Conservation (phyloP, 2,888 invertebrate species). For the Rhagium mordax region DNA sequence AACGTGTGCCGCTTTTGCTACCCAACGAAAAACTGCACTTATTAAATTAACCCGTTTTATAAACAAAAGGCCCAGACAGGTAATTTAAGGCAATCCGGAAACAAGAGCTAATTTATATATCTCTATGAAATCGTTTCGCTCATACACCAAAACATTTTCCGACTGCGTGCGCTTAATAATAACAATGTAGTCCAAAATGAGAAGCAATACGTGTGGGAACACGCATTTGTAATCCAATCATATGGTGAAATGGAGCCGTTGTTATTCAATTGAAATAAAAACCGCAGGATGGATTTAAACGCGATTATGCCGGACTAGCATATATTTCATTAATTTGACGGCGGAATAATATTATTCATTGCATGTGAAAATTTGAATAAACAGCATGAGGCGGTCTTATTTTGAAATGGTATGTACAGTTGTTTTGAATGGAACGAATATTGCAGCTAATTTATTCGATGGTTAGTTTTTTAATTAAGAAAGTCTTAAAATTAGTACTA, state of each 20-base stretch:
- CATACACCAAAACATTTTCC: not conserved
- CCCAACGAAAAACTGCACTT: too few species aligned
- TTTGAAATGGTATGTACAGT: not conserved
- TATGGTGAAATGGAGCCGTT: conserved; percentile 15
- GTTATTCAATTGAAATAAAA: conserved; percentile 25
- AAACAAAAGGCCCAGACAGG: not conserved
- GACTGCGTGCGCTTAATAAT: not conserved
- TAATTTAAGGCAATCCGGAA: not conserved
- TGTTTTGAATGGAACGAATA: too few species aligned
- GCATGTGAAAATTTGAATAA: not conserved
- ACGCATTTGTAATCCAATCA: conserved; percentile 25
- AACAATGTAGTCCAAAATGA: not conserved
- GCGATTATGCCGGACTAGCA: conserved; percentile 1
- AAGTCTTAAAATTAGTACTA: too few species aligned
- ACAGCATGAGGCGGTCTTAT: not conserved
- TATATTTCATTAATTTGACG: conserved; percentile 13
- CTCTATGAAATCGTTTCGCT: not conserved
- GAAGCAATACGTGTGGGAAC: conserved; percentile 13
- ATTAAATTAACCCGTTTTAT: too few species aligned
- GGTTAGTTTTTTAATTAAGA: too few species aligned
- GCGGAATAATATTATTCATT: conserved; percentile 3
- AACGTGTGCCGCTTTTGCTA: too few species aligned
- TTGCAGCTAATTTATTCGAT: too few species aligned
- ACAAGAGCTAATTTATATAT: not conserved
- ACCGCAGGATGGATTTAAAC: conserved; percentile 18